Conservation (phyloP, 2,797 vertebrate species). For the Astyanax mexicanus region DNA sequence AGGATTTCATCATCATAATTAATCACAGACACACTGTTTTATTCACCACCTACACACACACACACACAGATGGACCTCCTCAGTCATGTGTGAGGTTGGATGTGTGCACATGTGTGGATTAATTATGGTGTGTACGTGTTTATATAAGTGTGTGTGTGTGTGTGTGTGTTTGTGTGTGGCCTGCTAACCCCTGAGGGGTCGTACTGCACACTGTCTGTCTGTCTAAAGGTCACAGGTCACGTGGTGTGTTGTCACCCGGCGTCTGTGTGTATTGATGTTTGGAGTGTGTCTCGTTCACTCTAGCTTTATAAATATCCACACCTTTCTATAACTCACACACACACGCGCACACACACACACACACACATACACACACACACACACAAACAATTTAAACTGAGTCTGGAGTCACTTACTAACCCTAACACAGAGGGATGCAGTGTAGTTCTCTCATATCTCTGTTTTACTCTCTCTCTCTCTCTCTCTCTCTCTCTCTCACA, state of each 20-base stretch:
- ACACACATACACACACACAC: too few species aligned
- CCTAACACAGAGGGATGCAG: too few species aligned
- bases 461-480: not conserved
- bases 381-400: too few species aligned
- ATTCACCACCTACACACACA: not conserved
- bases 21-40: slow-evolving; percentile 55
- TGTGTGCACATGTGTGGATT: not conserved
- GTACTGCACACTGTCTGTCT: not conserved
- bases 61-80: not conserved
- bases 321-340: not conserved
- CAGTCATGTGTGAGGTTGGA: not conserved
- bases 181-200: not conserved
- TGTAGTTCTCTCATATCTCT: not conserved
- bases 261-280: slow-evolving; percentile 15
- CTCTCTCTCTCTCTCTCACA: not conserved
- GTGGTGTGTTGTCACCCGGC: not conserved
- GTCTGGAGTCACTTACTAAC: too few species aligned
- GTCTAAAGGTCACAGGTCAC: slow-evolving; percentile 9
- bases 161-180: not conserved
- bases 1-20: slow-evolving; percentile 57
- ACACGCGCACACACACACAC: not conserved
- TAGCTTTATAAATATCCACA: not conserved
- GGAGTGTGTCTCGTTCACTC: slow-evolving; percentile 17
- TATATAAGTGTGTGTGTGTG: not conserved
- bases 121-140: not conserved